phyloP scores from a whole-genome alignment of 1,140 invertebrate genomes.

The Samia ricini region DNA sequence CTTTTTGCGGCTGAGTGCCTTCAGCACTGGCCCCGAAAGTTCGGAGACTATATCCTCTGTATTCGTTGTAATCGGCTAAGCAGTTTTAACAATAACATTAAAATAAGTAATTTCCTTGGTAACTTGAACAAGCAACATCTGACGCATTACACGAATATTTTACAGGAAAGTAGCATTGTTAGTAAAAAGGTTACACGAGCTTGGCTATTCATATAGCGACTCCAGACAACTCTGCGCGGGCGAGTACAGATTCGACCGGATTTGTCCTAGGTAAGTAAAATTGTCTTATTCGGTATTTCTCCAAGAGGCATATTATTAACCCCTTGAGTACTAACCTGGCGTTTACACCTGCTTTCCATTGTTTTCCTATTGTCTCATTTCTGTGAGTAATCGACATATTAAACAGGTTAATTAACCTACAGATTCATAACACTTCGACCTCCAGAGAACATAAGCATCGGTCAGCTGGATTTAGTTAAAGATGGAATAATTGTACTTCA shows the following conservation, averaged over 20 bases:
- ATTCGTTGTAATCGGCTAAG: too few relatives aligned
- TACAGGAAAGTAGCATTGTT: conserved; percentile 65
- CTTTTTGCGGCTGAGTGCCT: too few relatives aligned
- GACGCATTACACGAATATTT: background rate
- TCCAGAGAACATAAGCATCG: conserved; percentile 76
- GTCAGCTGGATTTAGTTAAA: conserved; percentile 79
- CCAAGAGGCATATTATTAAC: too few relatives aligned
- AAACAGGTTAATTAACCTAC: background rate
- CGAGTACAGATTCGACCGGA: conserved; percentile 81
- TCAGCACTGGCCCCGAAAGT: too few relatives aligned
- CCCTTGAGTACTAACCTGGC: too few relatives aligned
- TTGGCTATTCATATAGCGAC: conserved; percentile 70
- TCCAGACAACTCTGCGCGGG: conserved; percentile 71
- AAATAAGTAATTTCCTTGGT: background rate
- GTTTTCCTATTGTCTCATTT: background rate
- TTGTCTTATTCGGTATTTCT: background rate
- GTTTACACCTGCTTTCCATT: too few relatives aligned
- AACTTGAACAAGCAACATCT: background rate
- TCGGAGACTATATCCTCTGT: too few relatives aligned
- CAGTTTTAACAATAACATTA: too few relatives aligned
- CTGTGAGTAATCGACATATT: background rate
- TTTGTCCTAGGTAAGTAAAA: conserved; percentile 80
- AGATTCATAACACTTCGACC: conserved; percentile 83
- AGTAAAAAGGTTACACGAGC: conserved; percentile 57
- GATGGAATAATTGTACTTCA: conserved; percentile 80